Percentiles rank a stretch among this genome's conserved stretches.
Evolutionary conservation across 2,797 vertebrate genomes (phyloP).

Genomic region (Rallus crepitans): DNA sequence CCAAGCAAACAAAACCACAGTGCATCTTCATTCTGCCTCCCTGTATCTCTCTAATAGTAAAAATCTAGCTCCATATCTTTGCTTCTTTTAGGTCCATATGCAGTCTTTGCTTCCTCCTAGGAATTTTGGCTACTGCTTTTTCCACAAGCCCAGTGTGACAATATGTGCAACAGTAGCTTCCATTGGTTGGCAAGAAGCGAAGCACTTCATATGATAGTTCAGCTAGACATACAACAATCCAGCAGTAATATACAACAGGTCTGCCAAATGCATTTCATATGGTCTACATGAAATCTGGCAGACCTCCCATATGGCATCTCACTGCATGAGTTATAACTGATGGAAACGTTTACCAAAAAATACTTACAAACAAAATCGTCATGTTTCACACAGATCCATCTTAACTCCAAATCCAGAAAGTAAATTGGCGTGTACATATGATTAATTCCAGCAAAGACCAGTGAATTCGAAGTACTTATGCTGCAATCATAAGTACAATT

Average conservation of each 20-base stretch:
- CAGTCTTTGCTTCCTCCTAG: neutral
- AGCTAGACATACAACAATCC: neutral
- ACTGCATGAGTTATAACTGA: neutral
- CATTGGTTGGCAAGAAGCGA: neutral
- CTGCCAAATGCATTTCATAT: conserved; percentile 1
- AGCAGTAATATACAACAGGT: neutral
- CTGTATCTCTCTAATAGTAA: neutral
- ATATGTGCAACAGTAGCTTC: neutral
- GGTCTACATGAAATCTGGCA: neutral
- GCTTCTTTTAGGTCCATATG: neutral
- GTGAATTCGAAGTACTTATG: neutral
- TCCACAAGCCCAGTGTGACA: neutral
- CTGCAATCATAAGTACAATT: neutral
- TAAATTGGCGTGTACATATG: neutral
- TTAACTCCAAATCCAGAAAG: neutral
- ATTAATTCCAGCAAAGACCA: conserved; percentile 2
- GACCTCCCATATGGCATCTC: conserved; percentile 14
- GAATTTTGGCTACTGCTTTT: neutral
- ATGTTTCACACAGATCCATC: neutral
- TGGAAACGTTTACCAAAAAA: neutral
- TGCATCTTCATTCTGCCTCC: neutral
- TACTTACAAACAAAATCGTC: neutral
- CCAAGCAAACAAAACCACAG: neutral
- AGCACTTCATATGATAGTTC: neutral
- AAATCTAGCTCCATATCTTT: neutral